These are phyloP conservation scores for Drosophila bocki DNA, from an alignment of 1,140 invertebrate species.

Conservation along the genomic window DNA sequence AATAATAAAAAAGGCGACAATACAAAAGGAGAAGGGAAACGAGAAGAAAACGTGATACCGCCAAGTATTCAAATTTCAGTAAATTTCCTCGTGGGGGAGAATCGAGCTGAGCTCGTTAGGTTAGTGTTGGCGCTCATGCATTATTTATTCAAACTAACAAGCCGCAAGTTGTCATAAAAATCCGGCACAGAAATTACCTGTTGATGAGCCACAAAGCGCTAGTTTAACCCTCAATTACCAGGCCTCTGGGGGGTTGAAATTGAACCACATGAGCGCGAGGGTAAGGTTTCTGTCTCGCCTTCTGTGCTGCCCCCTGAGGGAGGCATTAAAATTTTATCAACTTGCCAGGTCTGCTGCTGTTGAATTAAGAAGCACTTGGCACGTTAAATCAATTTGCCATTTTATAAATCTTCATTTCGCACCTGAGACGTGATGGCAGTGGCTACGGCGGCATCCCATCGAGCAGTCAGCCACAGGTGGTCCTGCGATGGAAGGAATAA, in stretches of 20 bases:
- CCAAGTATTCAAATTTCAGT: conserved; percentile 74
- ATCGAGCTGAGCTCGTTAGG: conserved; percentile 15
- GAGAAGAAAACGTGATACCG: conserved; percentile 73
- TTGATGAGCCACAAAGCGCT: conserved; percentile 64
- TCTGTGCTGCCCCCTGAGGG: conserved; percentile 38
- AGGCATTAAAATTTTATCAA: conserved; percentile 78
- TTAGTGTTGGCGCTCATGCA: conserved; percentile 52
- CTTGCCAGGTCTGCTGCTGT: conserved; percentile 13
- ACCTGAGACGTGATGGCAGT: conserved; percentile 65
- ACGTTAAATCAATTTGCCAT: conserved; percentile 80
- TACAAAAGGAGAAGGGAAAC: not conserved
- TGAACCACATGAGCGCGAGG: conserved; percentile 40
- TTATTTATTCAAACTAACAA: conserved; percentile 74
- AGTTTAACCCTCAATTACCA: conserved; percentile 80
- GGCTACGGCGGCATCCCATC: conserved; percentile 13
- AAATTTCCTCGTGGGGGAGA: conserved; percentile 1
- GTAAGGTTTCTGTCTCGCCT: not conserved
- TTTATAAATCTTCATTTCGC: conserved; percentile 83
- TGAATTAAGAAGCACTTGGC: conserved; percentile 72
- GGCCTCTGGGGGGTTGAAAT: conserved; percentile 67
- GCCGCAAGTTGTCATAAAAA: conserved; percentile 79
- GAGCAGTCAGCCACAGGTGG: conserved; percentile 66
- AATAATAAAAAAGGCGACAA: conserved; percentile 67
- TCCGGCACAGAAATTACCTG: conserved; percentile 71
- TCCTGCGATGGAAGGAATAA: conserved; percentile 14